Conservation (phyloP, 2,888 invertebrate species). For the Caenorhabditis doughertyi region DNA sequence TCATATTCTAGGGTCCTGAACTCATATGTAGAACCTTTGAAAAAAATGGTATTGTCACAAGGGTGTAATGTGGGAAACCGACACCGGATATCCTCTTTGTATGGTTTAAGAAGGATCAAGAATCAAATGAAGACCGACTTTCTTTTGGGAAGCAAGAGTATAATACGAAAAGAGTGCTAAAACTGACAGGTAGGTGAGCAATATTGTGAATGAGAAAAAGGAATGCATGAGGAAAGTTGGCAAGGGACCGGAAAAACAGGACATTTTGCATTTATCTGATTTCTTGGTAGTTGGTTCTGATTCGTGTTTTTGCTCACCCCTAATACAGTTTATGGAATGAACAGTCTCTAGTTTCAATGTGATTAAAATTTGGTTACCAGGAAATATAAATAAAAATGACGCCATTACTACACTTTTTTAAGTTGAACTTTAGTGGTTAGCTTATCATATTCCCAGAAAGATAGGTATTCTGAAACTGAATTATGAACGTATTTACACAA, state of each 20-base stretch:
- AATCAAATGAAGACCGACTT: conserved; percentile 5
- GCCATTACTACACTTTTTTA: conserved; percentile 4
- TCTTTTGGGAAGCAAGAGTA: conserved; percentile 12
- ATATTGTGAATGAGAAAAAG: not conserved
- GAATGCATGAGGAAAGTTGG: not conserved
- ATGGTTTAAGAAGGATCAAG: not conserved
- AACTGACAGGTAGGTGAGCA: conserved; percentile 7
- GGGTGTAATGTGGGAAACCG: conserved; percentile 12
- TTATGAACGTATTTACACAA: conserved; percentile 7
- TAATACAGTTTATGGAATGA: not conserved
- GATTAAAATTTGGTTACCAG: not conserved
- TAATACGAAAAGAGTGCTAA: not conserved
- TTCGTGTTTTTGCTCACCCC: not conserved
- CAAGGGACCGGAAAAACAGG: not conserved
- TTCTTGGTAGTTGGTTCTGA: not conserved
- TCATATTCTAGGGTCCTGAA: too few relatives aligned
- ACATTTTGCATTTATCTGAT: not conserved
- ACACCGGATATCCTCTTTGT: conserved; percentile 29
- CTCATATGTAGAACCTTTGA: too few relatives aligned
- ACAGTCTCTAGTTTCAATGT: not conserved
- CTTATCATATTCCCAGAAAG: not conserved
- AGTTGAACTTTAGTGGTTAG: conserved; percentile 5
- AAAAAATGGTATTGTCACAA: not conserved
- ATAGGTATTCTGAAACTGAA: conserved; percentile 1
- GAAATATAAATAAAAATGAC: conserved; percentile 22